Evolutionary conservation across 2,797 vertebrate species (phyloP), one percentile per base, ranked within the genome.

Genomic region (Philypnodon macrostomus): DNA sequence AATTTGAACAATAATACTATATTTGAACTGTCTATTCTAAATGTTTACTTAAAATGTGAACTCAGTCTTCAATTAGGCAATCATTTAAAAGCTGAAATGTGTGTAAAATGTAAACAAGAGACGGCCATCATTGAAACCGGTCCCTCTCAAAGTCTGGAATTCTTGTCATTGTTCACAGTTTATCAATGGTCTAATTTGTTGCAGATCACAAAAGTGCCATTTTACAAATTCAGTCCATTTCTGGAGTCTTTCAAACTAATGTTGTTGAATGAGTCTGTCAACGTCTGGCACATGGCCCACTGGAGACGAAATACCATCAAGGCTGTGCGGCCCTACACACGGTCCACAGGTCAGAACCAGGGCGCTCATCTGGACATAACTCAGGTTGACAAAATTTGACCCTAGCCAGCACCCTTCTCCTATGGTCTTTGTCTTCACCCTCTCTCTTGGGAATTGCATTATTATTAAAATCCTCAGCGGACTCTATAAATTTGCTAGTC

Each of bases 321-420:
- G 68, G 50, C 77, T 32, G 62, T 59, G 61, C 62, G 60, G 42
- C 61, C 67, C 77, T 65, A 71, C 63, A 78, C 75, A 74, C 66
- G 64, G 70, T 48, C 47, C 68, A 68, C 80, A 79, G 84, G 81
- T 84, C 85, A 81, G 50, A 71, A 14, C 55, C 72, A n/a, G 85
- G 68, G 79, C 84, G 33, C 72, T 85, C 87, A 89, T 84, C 87
- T 87, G 87, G 44, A 87, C 66, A 4, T 90, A 90, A 91, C 84
- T 85, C 73, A 83, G 87, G 83, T 85, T 81, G 90, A 91, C 90
- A 90, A 86, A 74, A 80, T 87, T 90, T 90, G 88, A 89, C 88
- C 87, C 63, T 51, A 55, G 73, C 67, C 45, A 59, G 63, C 77
- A 75, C 66, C 75, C 82, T 70, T 69, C 77, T 72, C 60, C 45